Base-by-base conservation (phyloP, 2,113 vertebrate genomes). In the Buteo buteo region DNA sequence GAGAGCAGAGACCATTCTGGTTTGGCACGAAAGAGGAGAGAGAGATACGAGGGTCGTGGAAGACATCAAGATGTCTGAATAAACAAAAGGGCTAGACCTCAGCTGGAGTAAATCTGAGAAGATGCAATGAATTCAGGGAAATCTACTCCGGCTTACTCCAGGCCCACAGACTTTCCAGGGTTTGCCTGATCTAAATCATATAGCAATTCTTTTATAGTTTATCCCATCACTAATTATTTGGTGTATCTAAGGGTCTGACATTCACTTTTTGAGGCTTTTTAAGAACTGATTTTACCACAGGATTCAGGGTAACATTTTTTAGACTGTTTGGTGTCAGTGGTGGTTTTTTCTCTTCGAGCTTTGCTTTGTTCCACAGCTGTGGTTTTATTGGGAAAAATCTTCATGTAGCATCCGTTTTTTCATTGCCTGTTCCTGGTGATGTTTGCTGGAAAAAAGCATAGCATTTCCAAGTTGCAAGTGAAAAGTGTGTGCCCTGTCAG, bases 331-430 rank as follows among this genome's bases (percentile, higher is more conserved):
- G 57, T 93, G 66, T 94, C 74, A 38, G 47, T 57, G 66, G 47
- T 71, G 54, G 3, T 32, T 92, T 95, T 95, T 81, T 90, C 61
- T 88, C 72, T 92, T 80, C 1, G 28, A 86, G 90, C 24, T 86
- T 95, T 94, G 45, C 78, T 94, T 90, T 82, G 65, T 83, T 89
- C 44, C 88, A 89, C 88, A 95, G 77, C 65, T 89, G 77, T 89
- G 93, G 65, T 54, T 87, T 97, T 65, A 84, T 40, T 89, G 49
- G 25, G 70, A 92, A 65, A 44, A 79, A 34, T 82, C 80, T 88
- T 82, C 66, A 76, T 4, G 2, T 52, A 69, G 38, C 36, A 49
- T 85, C 54, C 92, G 79, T 1, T 65, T 82, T 94, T 92, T 72
- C 64, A 59, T 18, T 88, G 65, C 54, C 36, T 71, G 11, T 69